A percentile compares a stretch with the other conserved stretches of the same genome.
phyloP scores from a whole-genome alignment of 2,888 invertebrate genomes.

The Meandrusa payeni region DNA sequence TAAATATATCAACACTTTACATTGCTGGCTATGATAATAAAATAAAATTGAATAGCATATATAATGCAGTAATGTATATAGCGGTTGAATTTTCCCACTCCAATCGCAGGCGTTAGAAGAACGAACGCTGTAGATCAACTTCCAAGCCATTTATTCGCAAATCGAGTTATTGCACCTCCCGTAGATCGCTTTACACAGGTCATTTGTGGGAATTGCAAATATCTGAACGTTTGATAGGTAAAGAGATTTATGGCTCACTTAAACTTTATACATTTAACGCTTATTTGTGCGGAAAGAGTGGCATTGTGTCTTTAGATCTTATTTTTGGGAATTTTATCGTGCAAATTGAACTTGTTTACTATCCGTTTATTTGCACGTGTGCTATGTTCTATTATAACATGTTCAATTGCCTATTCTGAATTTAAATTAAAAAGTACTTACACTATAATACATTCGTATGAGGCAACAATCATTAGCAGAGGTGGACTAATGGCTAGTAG shows the following conservation, averaged over 20 bases:
- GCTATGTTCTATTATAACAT: too few species aligned
- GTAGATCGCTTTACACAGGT: conserved; percentile 69
- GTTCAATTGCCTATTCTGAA: too few species aligned
- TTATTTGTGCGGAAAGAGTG: conserved; percentile 21
- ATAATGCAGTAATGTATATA: conserved; percentile 59
- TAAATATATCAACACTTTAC: conserved; percentile 16
- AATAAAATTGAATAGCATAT: conserved; percentile 18
- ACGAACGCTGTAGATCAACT: conserved; percentile 66
- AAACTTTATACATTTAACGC: conserved; percentile 33
- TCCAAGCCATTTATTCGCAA: conserved; percentile 75
- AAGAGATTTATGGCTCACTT: conserved; percentile 38
- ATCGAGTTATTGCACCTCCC: conserved; percentile 76
- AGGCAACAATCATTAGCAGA: too few species aligned
- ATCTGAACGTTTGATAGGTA: conserved; percentile 38
- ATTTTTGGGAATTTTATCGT: not conserved
- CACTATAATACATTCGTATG: too few species aligned
- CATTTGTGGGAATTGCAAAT: conserved; percentile 68
- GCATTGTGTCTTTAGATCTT: not conserved
- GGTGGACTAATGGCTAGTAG: too few species aligned
- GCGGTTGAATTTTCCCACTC: conserved; percentile 48
- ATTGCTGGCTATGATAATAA: conserved; percentile 21
- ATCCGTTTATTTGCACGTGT: too few species aligned
- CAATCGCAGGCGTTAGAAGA: conserved; percentile 42
- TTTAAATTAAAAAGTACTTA: too few species aligned
- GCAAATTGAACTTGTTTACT: too few species aligned